Conservation (phyloP, 2,888 invertebrate species). For the Azorinus chamasolen region DNA sequence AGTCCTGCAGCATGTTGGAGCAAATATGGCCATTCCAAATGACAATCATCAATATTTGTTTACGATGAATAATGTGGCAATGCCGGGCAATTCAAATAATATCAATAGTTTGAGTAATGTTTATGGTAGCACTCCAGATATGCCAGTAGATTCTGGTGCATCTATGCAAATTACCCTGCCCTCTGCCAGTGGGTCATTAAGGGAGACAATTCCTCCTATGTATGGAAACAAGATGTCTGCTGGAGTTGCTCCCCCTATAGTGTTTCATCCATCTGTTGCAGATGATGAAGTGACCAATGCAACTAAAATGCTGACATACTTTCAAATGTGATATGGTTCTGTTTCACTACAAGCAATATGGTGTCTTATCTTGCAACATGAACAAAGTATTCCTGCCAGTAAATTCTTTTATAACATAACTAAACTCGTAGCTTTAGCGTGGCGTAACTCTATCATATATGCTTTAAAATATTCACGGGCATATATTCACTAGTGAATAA, state of each 20-base stretch:
- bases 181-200: neutral
- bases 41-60: too few relatives aligned
- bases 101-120: neutral
- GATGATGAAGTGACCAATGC: constrained; percentile 9
- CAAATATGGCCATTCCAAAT: too few relatives aligned
- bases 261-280: constrained; percentile 14
- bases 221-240: neutral
- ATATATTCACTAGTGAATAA: too few relatives aligned
- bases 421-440: too few relatives aligned
- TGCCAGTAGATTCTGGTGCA: neutral
- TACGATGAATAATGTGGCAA: too few relatives aligned
- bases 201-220: constrained; percentile 5
- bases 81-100: neutral
- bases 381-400: too few relatives aligned
- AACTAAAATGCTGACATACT: constrained; percentile 15
- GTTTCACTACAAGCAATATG: too few relatives aligned
- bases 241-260: neutral
- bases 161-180: neutral
- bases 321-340: constrained; percentile 7
- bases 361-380: too few relatives aligned
- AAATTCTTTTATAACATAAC: too few relatives aligned
- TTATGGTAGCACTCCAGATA: neutral
- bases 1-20: too few relatives aligned
- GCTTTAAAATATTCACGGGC: too few relatives aligned
- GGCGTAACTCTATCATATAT: too few relatives aligned